Percentiles rank a stretch among this genome's conserved stretches.
phyloP scores from a whole-genome alignment of 1,140 invertebrate genomes.

The Marisa cornuarietis region DNA sequence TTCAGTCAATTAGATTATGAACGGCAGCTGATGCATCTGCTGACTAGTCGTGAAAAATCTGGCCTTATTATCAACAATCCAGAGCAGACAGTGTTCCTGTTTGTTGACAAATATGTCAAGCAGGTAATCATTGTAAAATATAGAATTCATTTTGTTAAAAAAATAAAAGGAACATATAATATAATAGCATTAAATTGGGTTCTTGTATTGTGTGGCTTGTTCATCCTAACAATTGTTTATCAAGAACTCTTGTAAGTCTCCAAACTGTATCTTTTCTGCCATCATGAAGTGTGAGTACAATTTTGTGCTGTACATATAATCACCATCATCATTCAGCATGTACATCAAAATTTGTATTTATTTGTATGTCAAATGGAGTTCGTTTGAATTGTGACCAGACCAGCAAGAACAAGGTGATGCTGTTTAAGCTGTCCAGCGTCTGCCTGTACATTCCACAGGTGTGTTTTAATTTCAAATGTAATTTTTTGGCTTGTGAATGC shows the following conservation, averaged over 20 bases:
- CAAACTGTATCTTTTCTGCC: neutral
- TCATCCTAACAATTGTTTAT: neutral
- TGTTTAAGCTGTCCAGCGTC: constrained; percentile 58
- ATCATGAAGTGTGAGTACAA: no score
- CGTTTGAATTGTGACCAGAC: constrained; percentile 43
- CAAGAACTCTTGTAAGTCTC: neutral
- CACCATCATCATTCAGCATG: no score
- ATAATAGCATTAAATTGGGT: neutral
- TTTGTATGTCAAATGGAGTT: no score
- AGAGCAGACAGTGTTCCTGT: constrained; percentile 60
- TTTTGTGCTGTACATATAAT: no score
- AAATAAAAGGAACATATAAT: neutral
- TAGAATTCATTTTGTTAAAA: no score
- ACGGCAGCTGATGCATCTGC: constrained; percentile 54
- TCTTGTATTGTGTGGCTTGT: no score
- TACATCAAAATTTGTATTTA: no score
- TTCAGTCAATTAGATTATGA: constrained; percentile 53
- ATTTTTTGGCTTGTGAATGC: neutral
- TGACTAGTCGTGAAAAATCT: constrained; percentile 50
- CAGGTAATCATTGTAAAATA: constrained; percentile 40
- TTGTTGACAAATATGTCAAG: constrained; percentile 58
- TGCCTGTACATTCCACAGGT: constrained; percentile 61
- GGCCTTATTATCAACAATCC: constrained; percentile 62
- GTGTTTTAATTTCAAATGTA: constrained; percentile 10
- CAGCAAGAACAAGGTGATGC: constrained; percentile 50